These are phyloP conservation scores for Micropoecilia bifurca DNA, from an alignment of 2,797 vertebrate species.

Conservation along the genomic window DNA sequence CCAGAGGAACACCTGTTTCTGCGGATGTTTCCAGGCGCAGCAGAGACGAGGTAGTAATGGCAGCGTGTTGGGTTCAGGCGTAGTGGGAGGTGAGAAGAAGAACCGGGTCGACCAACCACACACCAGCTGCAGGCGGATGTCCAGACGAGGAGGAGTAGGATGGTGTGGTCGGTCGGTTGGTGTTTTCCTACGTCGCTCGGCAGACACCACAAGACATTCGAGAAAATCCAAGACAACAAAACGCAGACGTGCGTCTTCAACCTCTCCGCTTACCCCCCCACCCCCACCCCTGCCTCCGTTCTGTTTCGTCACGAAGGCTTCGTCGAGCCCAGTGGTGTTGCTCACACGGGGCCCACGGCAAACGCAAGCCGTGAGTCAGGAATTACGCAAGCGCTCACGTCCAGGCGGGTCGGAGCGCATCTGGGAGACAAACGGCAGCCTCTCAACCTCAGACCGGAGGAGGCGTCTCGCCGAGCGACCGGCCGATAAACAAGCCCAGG, in stretches of 20 bases:
- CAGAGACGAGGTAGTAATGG: slow-evolving; percentile 19
- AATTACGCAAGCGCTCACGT: slow-evolving; percentile 57
- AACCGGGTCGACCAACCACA: slow-evolving; percentile 50
- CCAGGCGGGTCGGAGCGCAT: slow-evolving; percentile 18
- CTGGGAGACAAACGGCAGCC: slow-evolving; percentile 19
- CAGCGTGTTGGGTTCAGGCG: slow-evolving; percentile 6
- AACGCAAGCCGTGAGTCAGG: neutral
- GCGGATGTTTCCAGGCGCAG: slow-evolving; percentile 44
- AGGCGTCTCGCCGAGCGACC: neutral
- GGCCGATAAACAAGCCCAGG: neutral
- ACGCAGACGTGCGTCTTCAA: slow-evolving; percentile 25
- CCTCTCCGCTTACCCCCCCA: neutral
- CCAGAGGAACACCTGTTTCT: slow-evolving; percentile 65
- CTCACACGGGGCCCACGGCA: slow-evolving; percentile 24
- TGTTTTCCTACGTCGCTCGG: slow-evolving; percentile 50
- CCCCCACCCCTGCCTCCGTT: neutral
- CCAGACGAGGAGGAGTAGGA: slow-evolving; percentile 26
- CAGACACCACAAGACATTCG: slow-evolving; percentile 37
- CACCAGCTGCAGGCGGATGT: slow-evolving; percentile 63
- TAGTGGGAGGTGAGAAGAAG: slow-evolving; percentile 33
- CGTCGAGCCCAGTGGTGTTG: slow-evolving; percentile 33
- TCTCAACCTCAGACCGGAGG: neutral
- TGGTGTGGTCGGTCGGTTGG: slow-evolving; percentile 4
- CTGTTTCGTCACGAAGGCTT: slow-evolving; percentile 19
- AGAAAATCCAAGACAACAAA: slow-evolving; percentile 33